Percentiles rank a stretch among this genome's conserved stretches.
phyloP scores from a whole-genome alignment of 2,797 vertebrate genomes.

The Iguana delicatissima region DNA sequence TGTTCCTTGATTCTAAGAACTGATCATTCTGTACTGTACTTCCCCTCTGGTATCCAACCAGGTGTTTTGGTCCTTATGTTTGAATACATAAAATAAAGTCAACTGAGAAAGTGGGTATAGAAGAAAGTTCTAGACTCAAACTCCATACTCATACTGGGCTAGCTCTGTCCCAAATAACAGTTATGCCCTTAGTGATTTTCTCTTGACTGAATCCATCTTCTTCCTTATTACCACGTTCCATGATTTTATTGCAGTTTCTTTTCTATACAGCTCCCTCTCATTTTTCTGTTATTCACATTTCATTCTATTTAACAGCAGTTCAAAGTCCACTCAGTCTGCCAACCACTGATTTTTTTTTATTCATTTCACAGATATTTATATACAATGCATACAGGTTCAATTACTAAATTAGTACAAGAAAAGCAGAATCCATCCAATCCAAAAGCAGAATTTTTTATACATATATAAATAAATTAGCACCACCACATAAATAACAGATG shows the following conservation, averaged over 20 bases:
- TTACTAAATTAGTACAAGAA: neutral
- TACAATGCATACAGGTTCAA: neutral
- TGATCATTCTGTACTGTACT: neutral
- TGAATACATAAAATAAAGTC: neutral
- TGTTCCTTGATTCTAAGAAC: neutral
- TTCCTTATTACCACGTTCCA: too few species aligned
- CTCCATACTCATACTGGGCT: too few species aligned
- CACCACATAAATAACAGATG: neutral
- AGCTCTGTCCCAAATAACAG: neutral
- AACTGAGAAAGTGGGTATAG: neutral
- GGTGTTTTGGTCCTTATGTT: neutral
- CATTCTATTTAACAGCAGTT: neutral
- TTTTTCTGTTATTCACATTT: neutral
- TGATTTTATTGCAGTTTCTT: too few species aligned
- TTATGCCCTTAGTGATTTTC: neutral
- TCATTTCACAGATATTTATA: neutral
- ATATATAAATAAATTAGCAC: neutral
- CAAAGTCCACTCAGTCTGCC: too few species aligned
- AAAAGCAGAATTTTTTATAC: too few species aligned
- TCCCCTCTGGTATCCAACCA: neutral
- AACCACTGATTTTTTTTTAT: too few species aligned
- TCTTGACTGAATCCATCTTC: neutral
- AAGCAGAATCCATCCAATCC: too few species aligned
- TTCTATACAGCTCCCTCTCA: neutral
- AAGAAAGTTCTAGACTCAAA: neutral